These are phyloP conservation scores for Panopea generosa DNA, from an alignment of 2,888 invertebrate species.

Conservation along the genomic window DNA sequence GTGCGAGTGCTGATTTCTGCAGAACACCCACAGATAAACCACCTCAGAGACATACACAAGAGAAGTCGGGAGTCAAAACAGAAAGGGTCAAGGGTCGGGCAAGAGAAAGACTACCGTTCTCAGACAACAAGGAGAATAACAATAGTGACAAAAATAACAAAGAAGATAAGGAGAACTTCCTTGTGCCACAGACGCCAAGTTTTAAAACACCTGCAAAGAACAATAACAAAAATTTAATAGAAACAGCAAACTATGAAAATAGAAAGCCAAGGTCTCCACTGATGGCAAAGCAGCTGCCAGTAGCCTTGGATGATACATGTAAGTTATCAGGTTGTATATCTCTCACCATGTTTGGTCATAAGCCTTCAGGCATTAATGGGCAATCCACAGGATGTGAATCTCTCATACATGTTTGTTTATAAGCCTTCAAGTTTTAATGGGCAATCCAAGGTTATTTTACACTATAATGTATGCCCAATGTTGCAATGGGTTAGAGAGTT, in stretches of 20 bases:
- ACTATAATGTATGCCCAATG: too few species aligned
- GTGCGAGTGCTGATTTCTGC: constrained; percentile 67
- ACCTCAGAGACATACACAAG: constrained; percentile 27
- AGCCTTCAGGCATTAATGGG: too few species aligned
- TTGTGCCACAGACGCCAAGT: constrained; percentile 83
- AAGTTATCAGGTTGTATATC: too few species aligned
- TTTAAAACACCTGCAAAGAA: constrained; percentile 65
- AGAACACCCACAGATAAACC: constrained; percentile 41
- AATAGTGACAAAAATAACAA: constrained; percentile 40
- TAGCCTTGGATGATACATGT: constrained; percentile 78
- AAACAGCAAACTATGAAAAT: constrained; percentile 43
- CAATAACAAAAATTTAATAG: constrained; percentile 50
- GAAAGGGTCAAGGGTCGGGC: constrained; percentile 69
- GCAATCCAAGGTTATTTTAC: too few species aligned
- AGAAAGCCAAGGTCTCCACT: constrained; percentile 74
- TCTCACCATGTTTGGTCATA: too few species aligned
- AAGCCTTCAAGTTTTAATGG: too few species aligned
- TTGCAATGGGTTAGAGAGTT: too few species aligned
- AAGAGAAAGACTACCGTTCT: constrained; percentile 74
- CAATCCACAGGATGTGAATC: too few species aligned
- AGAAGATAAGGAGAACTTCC: constrained; percentile 81
- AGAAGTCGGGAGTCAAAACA: constrained; percentile 50
- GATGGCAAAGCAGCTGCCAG: constrained; percentile 72
- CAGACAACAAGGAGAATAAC: constrained; percentile 65
- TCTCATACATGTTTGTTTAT: too few species aligned